Base-by-base conservation (phyloP, 2,113 vertebrate genomes). In the Dasyprocta punctata region DNA sequence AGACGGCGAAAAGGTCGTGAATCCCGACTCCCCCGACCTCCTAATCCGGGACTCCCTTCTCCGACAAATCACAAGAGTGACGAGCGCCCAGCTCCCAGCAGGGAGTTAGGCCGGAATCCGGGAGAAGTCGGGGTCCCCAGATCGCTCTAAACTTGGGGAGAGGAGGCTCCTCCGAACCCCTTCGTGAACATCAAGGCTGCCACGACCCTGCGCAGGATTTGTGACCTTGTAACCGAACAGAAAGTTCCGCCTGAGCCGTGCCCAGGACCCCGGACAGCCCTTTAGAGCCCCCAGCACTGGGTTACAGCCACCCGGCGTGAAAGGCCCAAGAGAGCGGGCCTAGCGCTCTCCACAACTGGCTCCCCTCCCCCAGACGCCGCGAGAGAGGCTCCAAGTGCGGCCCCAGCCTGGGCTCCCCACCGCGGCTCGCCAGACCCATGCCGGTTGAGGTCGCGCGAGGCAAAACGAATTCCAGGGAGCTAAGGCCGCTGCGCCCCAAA, bases 391-490 rank as follows among this genome's bases (percentile, higher is more conserved):
- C 47, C 58, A 0, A 17, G n/a, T 20, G 33, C 26, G 69, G 89
- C 65, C 83, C 86, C 63, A 63, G 81, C 47, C 58, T 36, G 9
- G 4, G 26, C 28, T 85, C 69, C 83, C 36, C 54, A 16, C 65
- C 36, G 5, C 3, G 30, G 81, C 69, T 69, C 73, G 24, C 58
- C 56, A 5, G 67, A 86, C 71, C 60, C 86, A 38, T 4, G 20
- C 81, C 85, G n/a, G 63, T 56, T 33, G 9, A 77, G 69, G 90
- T 71, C 28, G 24, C 77, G 4, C 63, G n/a, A 94, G 47, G 52
- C 92, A 92, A 95, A 98, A 98, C 98, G 97, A 98, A 97, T 98
- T 95, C 60, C 85, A 49, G 88, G n/a, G 44, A 5, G 77, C 49
- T 28, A 47, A 81, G 58, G 16, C 86, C 82, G 3, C 83, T 33